Evolutionary conservation across 1,140 invertebrate genomes (phyloP).

Genomic region (Campoletis sonorensis): DNA sequence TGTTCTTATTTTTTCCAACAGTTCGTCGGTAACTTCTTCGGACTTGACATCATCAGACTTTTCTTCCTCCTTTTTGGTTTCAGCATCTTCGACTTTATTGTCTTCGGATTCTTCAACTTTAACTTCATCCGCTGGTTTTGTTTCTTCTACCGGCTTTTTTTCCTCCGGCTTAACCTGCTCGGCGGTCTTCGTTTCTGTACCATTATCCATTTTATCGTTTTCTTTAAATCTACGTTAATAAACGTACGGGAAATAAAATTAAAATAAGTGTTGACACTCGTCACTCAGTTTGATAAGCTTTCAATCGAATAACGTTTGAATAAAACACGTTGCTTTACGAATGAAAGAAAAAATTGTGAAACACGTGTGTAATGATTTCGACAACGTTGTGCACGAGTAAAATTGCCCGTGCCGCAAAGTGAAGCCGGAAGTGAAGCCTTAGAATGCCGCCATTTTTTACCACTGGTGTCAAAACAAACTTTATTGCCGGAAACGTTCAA

Average conservation of each 20-base stretch:
- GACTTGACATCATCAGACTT: conserved; percentile 21
- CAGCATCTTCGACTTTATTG: conserved; percentile 2
- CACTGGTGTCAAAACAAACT: background rate
- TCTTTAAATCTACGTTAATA: conserved; percentile 4
- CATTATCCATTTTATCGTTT: conserved; percentile 58
- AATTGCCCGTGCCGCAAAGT: background rate
- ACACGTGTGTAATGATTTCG: conserved; percentile 16
- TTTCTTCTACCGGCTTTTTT: conserved; percentile 48
- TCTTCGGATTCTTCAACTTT: conserved; percentile 45
- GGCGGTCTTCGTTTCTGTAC: conserved; percentile 47
- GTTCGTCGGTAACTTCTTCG: conserved; percentile 57
- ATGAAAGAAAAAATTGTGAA: conserved; percentile 18
- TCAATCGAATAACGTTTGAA: background rate
- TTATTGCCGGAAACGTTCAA: background rate
- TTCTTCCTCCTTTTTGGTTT: conserved; percentile 22
- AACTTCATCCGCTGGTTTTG: conserved; percentile 43
- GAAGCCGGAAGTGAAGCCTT: conserved; percentile 30
- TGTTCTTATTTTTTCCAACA: conserved; percentile 65
- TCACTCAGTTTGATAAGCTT: background rate
- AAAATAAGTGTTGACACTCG: background rate
- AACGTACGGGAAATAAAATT: conserved; percentile 8
- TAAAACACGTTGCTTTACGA: background rate
- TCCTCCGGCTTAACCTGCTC: conserved; percentile 10
- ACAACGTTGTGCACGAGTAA: background rate
- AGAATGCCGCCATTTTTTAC: conserved; percentile 9